Evolutionary conservation across 2,113 vertebrate species (phyloP).

Genomic region (Lycaon pictus): DNA sequence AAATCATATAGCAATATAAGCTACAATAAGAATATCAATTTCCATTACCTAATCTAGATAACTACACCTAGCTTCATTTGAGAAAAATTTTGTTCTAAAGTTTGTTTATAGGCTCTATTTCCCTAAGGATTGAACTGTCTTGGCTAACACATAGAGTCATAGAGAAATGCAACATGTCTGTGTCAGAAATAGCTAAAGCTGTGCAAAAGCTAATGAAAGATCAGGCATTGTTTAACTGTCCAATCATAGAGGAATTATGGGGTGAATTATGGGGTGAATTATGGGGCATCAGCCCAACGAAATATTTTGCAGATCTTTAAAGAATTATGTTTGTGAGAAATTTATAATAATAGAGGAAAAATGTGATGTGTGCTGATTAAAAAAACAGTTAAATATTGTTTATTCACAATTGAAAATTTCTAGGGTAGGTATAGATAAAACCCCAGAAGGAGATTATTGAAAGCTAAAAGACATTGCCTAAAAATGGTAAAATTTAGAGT

Average conservation of each 20-base stretch:
- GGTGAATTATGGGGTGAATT: background rate
- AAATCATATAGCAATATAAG: background rate
- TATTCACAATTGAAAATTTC: background rate
- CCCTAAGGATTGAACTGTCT: background rate
- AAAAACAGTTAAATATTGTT: background rate
- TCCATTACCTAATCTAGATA: background rate
- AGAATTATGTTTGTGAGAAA: background rate
- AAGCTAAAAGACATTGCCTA: background rate
- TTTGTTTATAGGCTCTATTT: conserved; percentile 13
- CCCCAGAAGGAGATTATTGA: background rate
- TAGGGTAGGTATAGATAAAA: background rate
- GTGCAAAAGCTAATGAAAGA: background rate
- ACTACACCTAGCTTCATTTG: background rate
- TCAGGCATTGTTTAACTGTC: background rate
- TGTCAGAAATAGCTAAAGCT: background rate
- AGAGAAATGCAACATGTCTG: background rate
- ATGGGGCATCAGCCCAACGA: background rate
- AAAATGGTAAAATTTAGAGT: background rate
- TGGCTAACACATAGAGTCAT: background rate
- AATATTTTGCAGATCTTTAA: background rate
- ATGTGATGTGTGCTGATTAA: background rate
- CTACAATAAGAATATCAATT: background rate
- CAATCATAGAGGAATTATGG: background rate
- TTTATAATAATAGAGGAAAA: background rate
- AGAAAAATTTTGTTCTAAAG: background rate